Conservation (phyloP, 1,140 invertebrate genomes). For the Papilio glaucus region DNA sequence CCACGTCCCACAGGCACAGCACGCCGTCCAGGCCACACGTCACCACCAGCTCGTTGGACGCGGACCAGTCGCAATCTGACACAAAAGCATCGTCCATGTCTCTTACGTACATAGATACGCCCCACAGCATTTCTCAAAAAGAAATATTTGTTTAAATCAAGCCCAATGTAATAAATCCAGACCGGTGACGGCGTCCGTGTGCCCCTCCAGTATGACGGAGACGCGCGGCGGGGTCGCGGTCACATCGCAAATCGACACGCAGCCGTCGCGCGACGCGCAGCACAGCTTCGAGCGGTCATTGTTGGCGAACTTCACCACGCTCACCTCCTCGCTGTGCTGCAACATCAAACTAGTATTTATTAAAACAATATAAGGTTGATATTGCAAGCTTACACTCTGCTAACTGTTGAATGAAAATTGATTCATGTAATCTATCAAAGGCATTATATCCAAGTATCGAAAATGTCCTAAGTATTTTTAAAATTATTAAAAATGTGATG, state of each 20-base stretch:
- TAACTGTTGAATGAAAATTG: too few relatives aligned
- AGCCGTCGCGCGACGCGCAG: constrained; percentile 92
- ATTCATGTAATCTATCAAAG: too few relatives aligned
- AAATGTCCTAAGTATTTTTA: too few relatives aligned
- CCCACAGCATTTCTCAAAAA: background rate
- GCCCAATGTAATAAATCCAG: constrained; percentile 40
- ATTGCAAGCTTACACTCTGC: too few relatives aligned
- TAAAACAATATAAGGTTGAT: background rate
- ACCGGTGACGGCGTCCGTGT: constrained; percentile 91
- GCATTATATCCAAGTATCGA: too few relatives aligned
- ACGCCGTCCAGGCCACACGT: constrained; percentile 90
- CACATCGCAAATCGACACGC: constrained; percentile 92
- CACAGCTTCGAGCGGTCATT: constrained; percentile 92
- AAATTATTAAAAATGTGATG: too few relatives aligned
- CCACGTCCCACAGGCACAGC: constrained; percentile 89
- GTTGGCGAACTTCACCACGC: constrained; percentile 94
- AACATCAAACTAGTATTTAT: constrained; percentile 22
- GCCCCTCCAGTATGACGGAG: constrained; percentile 89
- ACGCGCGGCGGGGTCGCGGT: constrained; percentile 88
- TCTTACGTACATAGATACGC: background rate
- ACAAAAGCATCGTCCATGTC: too few relatives aligned
- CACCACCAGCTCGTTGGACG: constrained; percentile 93
- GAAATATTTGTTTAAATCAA: too few relatives aligned
- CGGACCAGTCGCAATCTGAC: constrained; percentile 92
- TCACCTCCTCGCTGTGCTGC: constrained; percentile 90